Conservation (phyloP, 2,113 vertebrate species). For the Pardalotus punctatus region DNA sequence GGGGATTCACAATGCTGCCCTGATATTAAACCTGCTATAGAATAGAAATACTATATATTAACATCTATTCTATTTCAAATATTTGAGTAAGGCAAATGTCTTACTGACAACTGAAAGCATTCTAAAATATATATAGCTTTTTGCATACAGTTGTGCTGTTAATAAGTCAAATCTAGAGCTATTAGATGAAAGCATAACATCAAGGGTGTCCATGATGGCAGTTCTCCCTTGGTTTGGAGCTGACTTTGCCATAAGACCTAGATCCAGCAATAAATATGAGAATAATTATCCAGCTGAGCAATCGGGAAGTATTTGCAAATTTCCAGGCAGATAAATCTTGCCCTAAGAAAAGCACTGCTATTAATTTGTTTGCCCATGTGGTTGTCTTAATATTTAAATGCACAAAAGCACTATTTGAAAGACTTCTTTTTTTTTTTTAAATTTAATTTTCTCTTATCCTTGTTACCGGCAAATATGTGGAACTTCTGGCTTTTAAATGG, state of each 20-base stretch:
- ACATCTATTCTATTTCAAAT: not conserved
- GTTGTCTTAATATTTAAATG: not conserved
- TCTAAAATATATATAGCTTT: not conserved
- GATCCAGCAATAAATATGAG: not conserved
- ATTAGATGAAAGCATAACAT: not conserved
- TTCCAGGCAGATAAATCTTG: not conserved
- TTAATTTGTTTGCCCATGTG: not conserved
- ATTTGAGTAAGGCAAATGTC: not conserved
- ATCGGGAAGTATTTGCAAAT: not conserved
- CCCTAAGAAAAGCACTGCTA: not conserved
- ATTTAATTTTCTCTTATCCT: not conserved
- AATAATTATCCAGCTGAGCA: not conserved
- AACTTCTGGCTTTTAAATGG: not conserved
- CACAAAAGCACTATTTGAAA: not conserved
- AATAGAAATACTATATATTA: not conserved
- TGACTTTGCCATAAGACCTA: not conserved
- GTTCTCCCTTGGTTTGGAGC: not conserved
- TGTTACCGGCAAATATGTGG: not conserved
- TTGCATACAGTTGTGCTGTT: not conserved
- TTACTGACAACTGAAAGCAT: not conserved
- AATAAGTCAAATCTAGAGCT: not conserved
- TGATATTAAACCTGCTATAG: not conserved
- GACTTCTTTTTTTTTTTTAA: too few relatives aligned
- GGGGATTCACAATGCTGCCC: not conserved
- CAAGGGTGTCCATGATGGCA: not conserved